phyloP scores from a whole-genome alignment of 2,797 vertebrate genomes.

The Valencia hispanica region DNA sequence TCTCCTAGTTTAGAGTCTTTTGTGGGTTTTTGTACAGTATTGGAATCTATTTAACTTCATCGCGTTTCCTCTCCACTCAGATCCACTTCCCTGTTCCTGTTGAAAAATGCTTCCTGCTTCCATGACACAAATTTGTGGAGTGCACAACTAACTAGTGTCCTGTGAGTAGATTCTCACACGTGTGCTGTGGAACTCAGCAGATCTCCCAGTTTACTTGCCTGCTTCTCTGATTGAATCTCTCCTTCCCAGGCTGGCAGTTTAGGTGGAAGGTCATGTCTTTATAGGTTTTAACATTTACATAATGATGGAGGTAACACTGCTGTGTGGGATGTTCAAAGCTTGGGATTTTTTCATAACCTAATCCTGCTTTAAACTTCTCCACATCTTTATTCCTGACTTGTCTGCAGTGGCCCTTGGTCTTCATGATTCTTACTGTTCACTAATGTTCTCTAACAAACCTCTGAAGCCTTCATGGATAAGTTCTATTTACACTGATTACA shows the following conservation, averaged over 20 bases:
- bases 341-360: neutral
- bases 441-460: neutral
- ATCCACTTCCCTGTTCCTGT: neutral
- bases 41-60: neutral
- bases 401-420: neutral
- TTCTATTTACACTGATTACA: neutral
- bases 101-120: neutral
- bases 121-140: neutral
- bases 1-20: neutral
- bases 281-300: neutral
- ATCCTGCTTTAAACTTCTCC: neutral
- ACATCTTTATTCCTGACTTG: neutral
- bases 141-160: neutral
- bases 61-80: neutral
- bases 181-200: neutral
- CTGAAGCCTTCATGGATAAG: neutral
- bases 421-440: neutral
- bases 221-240: neutral
- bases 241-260: neutral
- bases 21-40: neutral
- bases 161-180: neutral
- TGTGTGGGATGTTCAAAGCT: neutral
- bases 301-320: neutral
- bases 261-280: neutral
- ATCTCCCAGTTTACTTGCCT: neutral